Percentiles rank a stretch among this genome's conserved stretches.
Evolutionary conservation across 2,113 vertebrate species (phyloP).

Genomic region (Tachycineta bicolor): DNA sequence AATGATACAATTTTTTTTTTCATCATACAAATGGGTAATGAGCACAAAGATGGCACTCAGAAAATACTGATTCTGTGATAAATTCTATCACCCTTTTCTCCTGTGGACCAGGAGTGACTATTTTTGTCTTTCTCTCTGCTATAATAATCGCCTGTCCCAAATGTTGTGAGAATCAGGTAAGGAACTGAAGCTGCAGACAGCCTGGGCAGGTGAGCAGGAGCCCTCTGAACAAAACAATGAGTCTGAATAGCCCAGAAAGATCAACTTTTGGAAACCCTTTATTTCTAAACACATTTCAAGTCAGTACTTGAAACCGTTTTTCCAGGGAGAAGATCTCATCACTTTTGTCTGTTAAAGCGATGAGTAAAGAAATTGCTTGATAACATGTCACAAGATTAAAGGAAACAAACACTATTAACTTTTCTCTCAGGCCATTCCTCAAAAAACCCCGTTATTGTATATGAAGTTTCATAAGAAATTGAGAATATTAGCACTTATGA

Average conservation of each 20-base stretch:
- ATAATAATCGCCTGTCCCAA: neutral
- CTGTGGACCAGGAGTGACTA: neutral
- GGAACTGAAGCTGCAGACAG: neutral
- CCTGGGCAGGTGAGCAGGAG: neutral
- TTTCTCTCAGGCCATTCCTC: conserved; percentile 56
- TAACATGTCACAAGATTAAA: neutral
- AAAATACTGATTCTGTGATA: neutral
- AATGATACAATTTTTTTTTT: neutral
- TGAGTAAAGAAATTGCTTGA: neutral
- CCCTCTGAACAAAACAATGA: neutral
- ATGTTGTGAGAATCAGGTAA: neutral
- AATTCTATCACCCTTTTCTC: neutral
- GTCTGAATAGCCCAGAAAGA: neutral
- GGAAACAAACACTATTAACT: neutral
- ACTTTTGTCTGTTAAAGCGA: neutral
- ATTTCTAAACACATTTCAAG: neutral
- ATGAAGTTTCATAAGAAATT: conserved; percentile 76
- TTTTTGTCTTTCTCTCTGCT: neutral
- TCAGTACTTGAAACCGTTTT: neutral
- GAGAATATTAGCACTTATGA: conserved; percentile 69
- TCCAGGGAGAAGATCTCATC: neutral
- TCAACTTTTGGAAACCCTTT: neutral
- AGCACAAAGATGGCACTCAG: neutral
- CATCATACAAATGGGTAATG: neutral
- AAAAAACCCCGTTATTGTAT: conserved; percentile 76